Base-by-base conservation (phyloP, 2,797 vertebrate genomes). In the Podarcis siculus region DNA sequence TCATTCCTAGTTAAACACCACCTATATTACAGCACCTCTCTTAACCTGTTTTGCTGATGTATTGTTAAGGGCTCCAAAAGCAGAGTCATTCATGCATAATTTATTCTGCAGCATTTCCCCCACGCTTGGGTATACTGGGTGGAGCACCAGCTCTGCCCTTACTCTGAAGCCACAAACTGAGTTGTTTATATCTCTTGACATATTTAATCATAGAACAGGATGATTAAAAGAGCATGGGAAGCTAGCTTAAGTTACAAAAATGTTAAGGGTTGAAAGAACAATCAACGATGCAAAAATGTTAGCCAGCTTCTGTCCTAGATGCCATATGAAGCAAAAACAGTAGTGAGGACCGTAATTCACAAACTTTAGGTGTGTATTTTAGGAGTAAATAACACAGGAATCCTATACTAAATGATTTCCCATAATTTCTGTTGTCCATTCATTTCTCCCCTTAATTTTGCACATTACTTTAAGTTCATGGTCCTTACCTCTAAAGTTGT, bases 191-290 rank as follows among this genome's bases (percentile, higher is more conserved):
- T 80, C 8, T n/a, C 80, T 15, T 82, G 8, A 30, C n/a, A 67
- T 82, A 13, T 45, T n/a, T 87, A 85, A 92, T 94, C 89, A 27
- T 3, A 85, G 42, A 64, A 67, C 7, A 64, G 8, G 67, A 72
- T 73, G 35, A 61, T 80, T 87, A 87, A 81, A 86, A 61, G 49
- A 72, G 10, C 55, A 25, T 35, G 42, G 75, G 19, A 82, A 76
- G 21, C 12, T 79, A 76, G 21, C 27, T 79, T 25, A 45, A 32
- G 10, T 87, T 88, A 90, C 89, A 84, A 84, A 78, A 58, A 21
- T 77, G 15, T 81, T 88, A 67, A 49, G 73, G 35, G 4, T 79
- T 87, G 30, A 91, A 37, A 89, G 71, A 89, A 83, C 1, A 2
- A n/a, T 32, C n/a, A 58, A 58, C 64, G 21, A 81, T 37, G 15